phyloP scores from a whole-genome alignment of 2,888 invertebrate genomes.

The Acanthacorydalis orientalis region DNA sequence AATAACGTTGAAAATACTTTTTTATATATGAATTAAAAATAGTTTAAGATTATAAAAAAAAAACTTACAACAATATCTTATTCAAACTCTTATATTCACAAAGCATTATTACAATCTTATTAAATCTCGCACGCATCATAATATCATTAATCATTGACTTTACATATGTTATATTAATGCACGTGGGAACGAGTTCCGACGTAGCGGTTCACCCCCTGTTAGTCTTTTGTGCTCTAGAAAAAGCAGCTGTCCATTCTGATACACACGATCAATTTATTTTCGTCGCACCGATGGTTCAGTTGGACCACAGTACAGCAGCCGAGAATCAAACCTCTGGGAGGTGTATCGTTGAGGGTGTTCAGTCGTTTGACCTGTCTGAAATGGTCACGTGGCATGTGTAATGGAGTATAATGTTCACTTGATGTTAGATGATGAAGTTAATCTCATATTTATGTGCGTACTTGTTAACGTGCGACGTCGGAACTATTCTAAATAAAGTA shows the following conservation, averaged over 20 bases:
- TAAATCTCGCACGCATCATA: constrained; percentile 3
- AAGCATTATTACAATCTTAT: constrained; percentile 1
- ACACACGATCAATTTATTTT: not conserved
- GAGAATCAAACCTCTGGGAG: constrained; percentile 2
- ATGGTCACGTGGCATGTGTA: constrained; percentile 1
- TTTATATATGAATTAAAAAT: too few relatives aligned
- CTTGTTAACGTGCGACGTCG: not conserved
- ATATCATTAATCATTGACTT: constrained; percentile 7
- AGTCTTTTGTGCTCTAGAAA: not conserved
- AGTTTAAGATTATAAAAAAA: too few relatives aligned
- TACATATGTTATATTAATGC: constrained; percentile 7
- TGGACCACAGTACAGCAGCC: not conserved
- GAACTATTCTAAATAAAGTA: not conserved
- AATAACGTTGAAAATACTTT: too few relatives aligned
- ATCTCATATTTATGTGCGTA: constrained; percentile 1
- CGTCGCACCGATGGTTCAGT: not conserved
- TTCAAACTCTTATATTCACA: not conserved
- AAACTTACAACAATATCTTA: too few relatives aligned
- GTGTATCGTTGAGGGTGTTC: not conserved
- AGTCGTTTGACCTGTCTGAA: not conserved
- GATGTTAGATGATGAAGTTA: not conserved
- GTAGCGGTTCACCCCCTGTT: not conserved
- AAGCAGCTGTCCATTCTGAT: not conserved
- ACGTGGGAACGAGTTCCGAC: constrained; percentile 5
- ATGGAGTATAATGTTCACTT: not conserved